Conservation (phyloP, 2,113 vertebrate species). For the Hippoglossus stenolepis region DNA sequence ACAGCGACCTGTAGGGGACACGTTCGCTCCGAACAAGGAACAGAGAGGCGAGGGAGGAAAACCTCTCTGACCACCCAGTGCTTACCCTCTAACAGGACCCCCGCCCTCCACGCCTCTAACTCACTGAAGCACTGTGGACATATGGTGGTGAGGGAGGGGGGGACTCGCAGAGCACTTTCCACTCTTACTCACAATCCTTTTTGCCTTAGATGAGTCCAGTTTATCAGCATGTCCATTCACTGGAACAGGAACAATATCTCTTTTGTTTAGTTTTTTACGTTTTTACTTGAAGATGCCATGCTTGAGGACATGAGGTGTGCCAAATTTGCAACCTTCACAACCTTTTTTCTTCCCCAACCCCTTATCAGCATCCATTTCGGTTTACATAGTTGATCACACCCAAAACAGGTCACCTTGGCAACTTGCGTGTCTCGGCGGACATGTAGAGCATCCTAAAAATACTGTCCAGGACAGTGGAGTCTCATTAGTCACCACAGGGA, state of each 20-base stretch:
- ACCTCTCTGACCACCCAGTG: slow-evolving; percentile 32
- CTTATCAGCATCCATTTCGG: slow-evolving; percentile 51
- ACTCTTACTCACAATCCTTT: slow-evolving; percentile 66
- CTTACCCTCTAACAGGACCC: slow-evolving; percentile 52
- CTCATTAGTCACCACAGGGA: slow-evolving; percentile 77
- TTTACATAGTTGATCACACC: slow-evolving; percentile 69
- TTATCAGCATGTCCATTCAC: slow-evolving; percentile 73
- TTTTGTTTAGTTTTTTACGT: background rate
- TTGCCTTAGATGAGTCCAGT: slow-evolving; percentile 73
- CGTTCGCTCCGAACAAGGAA: slow-evolving; percentile 19
- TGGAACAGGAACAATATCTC: slow-evolving; percentile 36
- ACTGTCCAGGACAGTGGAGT: slow-evolving; percentile 67
- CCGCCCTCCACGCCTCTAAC: slow-evolving; percentile 2
- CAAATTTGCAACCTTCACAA: slow-evolving; percentile 69
- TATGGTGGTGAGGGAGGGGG: slow-evolving; percentile 13
- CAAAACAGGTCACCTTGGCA: slow-evolving; percentile 82
- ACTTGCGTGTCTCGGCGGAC: slow-evolving; percentile 69
- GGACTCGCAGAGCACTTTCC: slow-evolving; percentile 61
- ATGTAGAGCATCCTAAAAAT: slow-evolving; percentile 81
- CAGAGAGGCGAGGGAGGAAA: slow-evolving; percentile 8
- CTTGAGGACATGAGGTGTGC: slow-evolving; percentile 72
- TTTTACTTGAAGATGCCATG: slow-evolving; percentile 61
- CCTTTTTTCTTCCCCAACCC: slow-evolving; percentile 15
- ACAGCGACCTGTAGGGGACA: slow-evolving; percentile 20
- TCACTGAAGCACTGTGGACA: slow-evolving; percentile 45